phyloP scores from a whole-genome alignment of 2,113 vertebrate species.

The Ammodytes dubius region DNA sequence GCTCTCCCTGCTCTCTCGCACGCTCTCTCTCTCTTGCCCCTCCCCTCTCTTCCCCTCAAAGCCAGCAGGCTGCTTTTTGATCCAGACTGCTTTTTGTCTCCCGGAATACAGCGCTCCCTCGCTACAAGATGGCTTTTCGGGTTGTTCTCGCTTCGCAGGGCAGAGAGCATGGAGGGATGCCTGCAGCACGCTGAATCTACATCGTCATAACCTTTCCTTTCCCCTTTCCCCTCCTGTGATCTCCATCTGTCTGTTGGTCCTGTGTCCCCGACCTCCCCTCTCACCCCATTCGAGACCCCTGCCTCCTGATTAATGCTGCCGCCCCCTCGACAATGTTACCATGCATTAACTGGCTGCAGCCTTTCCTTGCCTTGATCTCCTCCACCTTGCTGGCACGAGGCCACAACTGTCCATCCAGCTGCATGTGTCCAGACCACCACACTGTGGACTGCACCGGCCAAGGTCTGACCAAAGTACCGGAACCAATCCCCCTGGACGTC shows the following conservation, averaged over 20 bases:
- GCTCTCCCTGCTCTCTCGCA: slow-evolving; percentile 23
- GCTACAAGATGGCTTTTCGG: slow-evolving; percentile 68
- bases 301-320: slow-evolving; percentile 59
- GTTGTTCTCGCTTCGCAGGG: slow-evolving; percentile 47
- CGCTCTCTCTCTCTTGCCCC: slow-evolving; percentile 60
- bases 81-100: slow-evolving; percentile 86
- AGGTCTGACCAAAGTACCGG: slow-evolving; percentile 90
- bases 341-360: slow-evolving; percentile 82
- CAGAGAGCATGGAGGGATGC: slow-evolving; percentile 66
- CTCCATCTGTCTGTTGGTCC: slow-evolving; percentile 51
- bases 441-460: slow-evolving; percentile 92
- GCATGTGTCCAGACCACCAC: slow-evolving; percentile 92
- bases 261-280: slow-evolving; percentile 35
- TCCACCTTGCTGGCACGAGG: slow-evolving; percentile 76
- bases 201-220: slow-evolving; percentile 53
- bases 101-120: slow-evolving; percentile 79
- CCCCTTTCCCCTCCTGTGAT: slow-evolving; percentile 57
- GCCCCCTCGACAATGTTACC: slow-evolving; percentile 82
- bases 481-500: slow-evolving; percentile 90
- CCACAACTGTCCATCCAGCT: slow-evolving; percentile 88
- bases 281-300: slow-evolving; percentile 32
- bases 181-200: slow-evolving; percentile 76
- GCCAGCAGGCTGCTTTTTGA: slow-evolving; percentile 85
- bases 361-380: slow-evolving; percentile 81
- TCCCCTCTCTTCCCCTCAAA: slow-evolving; percentile 76